Evolutionary conservation across 2,888 invertebrate genomes (phyloP).

Genomic region (Drosophila pullipes): DNA sequence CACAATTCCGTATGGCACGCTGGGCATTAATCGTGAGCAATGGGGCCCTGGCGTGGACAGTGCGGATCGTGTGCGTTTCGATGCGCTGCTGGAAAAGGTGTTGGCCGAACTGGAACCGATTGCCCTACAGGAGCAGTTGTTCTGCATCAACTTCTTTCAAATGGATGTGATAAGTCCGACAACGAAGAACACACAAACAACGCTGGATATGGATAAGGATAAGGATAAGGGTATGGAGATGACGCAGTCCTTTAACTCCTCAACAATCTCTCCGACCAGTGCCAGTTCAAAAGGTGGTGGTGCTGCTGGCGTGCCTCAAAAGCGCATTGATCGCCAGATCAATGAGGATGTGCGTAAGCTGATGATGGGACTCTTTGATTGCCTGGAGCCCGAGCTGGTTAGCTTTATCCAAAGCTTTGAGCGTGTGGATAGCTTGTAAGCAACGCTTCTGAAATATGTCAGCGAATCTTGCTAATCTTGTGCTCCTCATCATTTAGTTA

Average conservation of each 20-base stretch:
- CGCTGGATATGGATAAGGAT: conserved; percentile 86
- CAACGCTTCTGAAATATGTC: not conserved
- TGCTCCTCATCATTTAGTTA: conserved; percentile 87
- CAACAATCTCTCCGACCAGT: conserved; percentile 65
- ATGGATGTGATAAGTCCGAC: conserved; percentile 89
- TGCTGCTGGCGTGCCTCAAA: conserved; percentile 84
- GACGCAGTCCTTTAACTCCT: conserved; percentile 69
- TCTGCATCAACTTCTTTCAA: conserved; percentile 96
- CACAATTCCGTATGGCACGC: conserved; percentile 85
- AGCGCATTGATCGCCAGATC: conserved; percentile 89
- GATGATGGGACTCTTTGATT: conserved; percentile 95
- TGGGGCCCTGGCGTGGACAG: conserved; percentile 88
- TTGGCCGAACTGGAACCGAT: conserved; percentile 95
- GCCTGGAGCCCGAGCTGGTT: conserved; percentile 94
- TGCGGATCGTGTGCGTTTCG: conserved; percentile 87
- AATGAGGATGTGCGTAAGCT: conserved; percentile 93
- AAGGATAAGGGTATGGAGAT: conserved; percentile 84
- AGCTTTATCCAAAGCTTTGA: conserved; percentile 95
- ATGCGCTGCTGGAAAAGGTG: conserved; percentile 92
- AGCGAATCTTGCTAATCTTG: not conserved
- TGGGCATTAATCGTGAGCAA: conserved; percentile 88
- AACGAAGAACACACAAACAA: conserved; percentile 87
- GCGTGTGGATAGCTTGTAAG: conserved; percentile 95
- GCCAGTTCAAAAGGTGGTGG: conserved; percentile 36
- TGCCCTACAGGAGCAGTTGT: conserved; percentile 97